Percentiles rank a stretch among this genome's conserved stretches.
Conservation (phyloP, 2,113 vertebrate genomes). For the Morone chrysops region DNA sequence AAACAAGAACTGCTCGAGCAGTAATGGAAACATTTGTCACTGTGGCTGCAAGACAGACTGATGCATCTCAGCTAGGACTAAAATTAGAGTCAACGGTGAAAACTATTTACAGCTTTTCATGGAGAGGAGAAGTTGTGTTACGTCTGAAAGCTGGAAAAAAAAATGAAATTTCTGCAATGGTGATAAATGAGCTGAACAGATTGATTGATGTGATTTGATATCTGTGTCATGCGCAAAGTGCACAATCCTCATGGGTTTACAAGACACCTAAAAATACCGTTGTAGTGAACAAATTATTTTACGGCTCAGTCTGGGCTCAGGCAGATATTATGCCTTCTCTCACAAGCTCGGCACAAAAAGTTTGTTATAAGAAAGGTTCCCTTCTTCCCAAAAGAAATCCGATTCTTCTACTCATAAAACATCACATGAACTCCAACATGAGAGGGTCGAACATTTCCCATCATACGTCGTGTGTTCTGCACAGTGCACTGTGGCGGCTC, state of each 20-base stretch:
- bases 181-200: background rate
- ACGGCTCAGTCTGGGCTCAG: too few species aligned
- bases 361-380: too few species aligned
- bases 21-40: background rate
- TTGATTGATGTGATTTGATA: too few species aligned
- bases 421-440: slow-evolving; percentile 2
- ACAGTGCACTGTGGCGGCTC: slow-evolving; percentile 19
- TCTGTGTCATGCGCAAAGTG: too few species aligned
- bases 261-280: too few species aligned
- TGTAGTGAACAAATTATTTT: too few species aligned
- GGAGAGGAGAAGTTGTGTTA: background rate
- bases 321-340: too few species aligned
- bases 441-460: background rate
- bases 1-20: background rate
- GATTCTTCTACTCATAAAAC: too few species aligned
- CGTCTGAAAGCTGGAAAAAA: background rate
- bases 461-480: background rate
- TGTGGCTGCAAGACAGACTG: background rate
- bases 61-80: background rate
- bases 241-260: too few species aligned
- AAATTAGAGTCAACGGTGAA: background rate
- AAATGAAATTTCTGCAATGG: background rate
- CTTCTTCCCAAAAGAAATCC: too few species aligned
- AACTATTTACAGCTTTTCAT: background rate
- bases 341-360: too few species aligned